Base-by-base conservation (phyloP, 2,113 vertebrate species). In the Bambusicola thoracicus region DNA sequence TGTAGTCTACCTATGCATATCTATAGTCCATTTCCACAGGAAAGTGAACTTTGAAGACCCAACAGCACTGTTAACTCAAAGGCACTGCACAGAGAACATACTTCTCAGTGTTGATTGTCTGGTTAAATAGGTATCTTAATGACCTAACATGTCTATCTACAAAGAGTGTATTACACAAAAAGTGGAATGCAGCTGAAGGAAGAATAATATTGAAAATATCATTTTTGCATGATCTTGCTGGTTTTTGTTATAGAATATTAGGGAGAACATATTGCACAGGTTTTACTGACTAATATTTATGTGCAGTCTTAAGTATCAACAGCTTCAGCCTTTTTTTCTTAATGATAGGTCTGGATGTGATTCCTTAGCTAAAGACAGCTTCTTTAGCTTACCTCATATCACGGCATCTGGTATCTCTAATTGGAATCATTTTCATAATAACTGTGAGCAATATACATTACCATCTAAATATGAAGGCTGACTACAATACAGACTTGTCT, bases 341-440 rank as follows among this genome's bases (percentile, higher is more conserved):
- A 94, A 95, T 92, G 85, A 91, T 88, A 81, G 79, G 76, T 75
- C 90, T 95, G 93, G 59, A 73, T 87, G 55, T 55, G 85, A 92
- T 83, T 81, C 82, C 87, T 92, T 70, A 75, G 89, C 79, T 94
- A 84, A 85, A 91, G 93, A 94, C 75, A 78, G 46, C 85, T 96
- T 91, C 95, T 82, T 92, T 36, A 94, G 89, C 91, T 96, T 95
- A 95, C 93, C 87, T 97, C 91, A 94, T 96, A 94, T 96, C 91
- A 87, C 0, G 4, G 93, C 91, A 94, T 94, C 96, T 97, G 91
- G 61, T 96, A 96, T 95, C 94, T 96, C 92, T 97, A 94, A 96
- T 95, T 92, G 91, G 91, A 90, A 96, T 97, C 63, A 94, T 97
- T 96, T 96, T 96, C 96, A 94, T 95, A 96, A 94, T 97, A 92